Conservation (phyloP, 2,888 invertebrate species). For the Stenodera caucasica region DNA sequence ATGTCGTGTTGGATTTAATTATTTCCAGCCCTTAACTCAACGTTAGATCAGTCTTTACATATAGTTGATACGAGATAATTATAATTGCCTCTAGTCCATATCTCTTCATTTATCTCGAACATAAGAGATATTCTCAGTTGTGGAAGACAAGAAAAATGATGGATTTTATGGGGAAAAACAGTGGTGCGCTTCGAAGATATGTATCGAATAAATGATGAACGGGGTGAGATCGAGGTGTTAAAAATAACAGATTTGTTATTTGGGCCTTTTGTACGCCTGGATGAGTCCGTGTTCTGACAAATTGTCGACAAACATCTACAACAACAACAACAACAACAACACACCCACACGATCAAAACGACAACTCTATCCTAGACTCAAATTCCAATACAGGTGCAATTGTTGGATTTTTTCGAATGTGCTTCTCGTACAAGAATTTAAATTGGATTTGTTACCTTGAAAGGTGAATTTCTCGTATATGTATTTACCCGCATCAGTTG, state of each 20-base stretch:
- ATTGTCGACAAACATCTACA: constrained; percentile 1
- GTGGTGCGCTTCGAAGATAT: constrained; percentile 24
- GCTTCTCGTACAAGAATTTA: not conserved
- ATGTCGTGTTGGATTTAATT: constrained; percentile 1
- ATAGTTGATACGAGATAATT: constrained; percentile 15
- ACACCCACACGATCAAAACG: not conserved
- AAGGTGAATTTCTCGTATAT: not conserved
- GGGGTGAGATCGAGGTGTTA: constrained; percentile 37
- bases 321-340: not conserved
- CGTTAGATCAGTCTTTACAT: not conserved
- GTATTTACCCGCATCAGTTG: not conserved
- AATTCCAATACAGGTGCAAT: too few relatives aligned
- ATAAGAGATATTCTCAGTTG: not conserved
- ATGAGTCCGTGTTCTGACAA: not conserved
- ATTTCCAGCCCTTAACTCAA: not conserved
- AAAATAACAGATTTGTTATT: constrained; percentile 42
- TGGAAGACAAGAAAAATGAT: constrained; percentile 18
- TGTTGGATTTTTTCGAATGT: too few relatives aligned
- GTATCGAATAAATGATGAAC: constrained; percentile 35
- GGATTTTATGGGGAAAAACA: constrained; percentile 21
- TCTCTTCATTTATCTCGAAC: constrained; percentile 2
- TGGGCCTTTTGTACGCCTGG: not conserved
- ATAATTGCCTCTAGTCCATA: constrained; percentile 13
- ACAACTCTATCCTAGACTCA: not conserved
- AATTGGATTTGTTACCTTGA: not conserved